These are phyloP conservation scores for Sparus aurata DNA, from an alignment of 2,797 vertebrate genomes.

Conservation along the genomic window DNA sequence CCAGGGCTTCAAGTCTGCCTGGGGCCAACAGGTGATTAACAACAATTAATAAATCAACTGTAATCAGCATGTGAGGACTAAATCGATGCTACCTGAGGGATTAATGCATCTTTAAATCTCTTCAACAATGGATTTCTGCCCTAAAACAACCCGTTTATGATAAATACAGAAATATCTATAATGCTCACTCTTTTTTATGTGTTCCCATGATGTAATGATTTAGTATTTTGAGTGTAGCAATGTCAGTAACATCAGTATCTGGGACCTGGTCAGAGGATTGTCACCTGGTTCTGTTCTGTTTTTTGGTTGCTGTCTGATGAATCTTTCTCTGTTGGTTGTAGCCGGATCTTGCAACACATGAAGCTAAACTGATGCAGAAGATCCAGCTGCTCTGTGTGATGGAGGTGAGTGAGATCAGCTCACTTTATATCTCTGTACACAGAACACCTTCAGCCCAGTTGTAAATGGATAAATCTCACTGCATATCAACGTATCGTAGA, in stretches of 20 bases:
- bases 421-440: no score
- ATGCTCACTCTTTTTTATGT: no score
- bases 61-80: background rate
- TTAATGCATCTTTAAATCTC: no score
- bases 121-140: no score
- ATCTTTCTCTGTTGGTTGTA: slow-evolving; percentile 60
- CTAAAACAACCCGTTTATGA: no score
- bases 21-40: slow-evolving; percentile 94
- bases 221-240: no score
- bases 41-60: background rate
- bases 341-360: slow-evolving; percentile 97
- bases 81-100: background rate
- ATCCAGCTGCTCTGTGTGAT: slow-evolving; percentile 97
- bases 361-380: slow-evolving; percentile 95
- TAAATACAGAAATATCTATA: no score
- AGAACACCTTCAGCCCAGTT: background rate
- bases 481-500: no score
- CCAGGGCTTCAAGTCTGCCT: slow-evolving; percentile 92
- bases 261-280: background rate
- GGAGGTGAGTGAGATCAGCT: slow-evolving; percentile 88
- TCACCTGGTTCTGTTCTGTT: background rate
- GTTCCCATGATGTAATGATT: no score
- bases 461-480: no score
- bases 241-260: background rate
- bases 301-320: background rate